Evolutionary conservation across 2,797 vertebrate species (phyloP), one percentile per base, ranked within the genome.

Genomic region (Mus caroli): DNA sequence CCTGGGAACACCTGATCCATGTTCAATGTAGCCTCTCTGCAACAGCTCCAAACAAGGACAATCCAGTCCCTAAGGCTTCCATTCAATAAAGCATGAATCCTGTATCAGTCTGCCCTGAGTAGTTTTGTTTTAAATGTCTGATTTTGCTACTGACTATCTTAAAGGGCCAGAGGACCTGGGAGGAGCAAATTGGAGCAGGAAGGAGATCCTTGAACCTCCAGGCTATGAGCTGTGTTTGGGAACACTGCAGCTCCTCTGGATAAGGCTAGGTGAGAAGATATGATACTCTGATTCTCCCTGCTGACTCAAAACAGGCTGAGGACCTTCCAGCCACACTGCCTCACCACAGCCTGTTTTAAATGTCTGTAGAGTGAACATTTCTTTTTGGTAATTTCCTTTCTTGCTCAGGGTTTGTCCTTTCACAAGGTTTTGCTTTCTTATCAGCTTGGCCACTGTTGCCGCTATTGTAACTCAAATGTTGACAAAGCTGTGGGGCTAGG

Each of bases 391-490:
- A 88, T 96, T 98, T 89, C 85, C 84, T 84, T 69, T 95, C 77
- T 64, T 86, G 22, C 11, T 1, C 3, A 80, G 92, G 87, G 71
- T 79, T 89, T 88, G 87, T 82, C 1, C 88, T 95, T 91, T 94
- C 92, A 80, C 75, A 88, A 84, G 83, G 52, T 62, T 92, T 94
- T 77, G 43, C 54, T 79, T 88, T 95, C 96, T 97, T 97, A 97
- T 97, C 94, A 95, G 84, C 97, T 96, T 96, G 94, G 92, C 94
- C 56, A n/a, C 14, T 8, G 89, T 64, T 10, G 62, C 67, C 60
- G 87, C 92, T 95, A 96, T 96, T 97, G 95, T 97, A 73, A 71
- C 94, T 94, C 60, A 88, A 75, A 84, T 90, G 79, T 78, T 87
- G 94, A 97, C 94, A 92, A 96, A 94, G 67, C 34, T 37, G 50